These are phyloP conservation scores for Lutraria rhynchaena DNA, from an alignment of 1,140 invertebrate species.

Conservation along the genomic window DNA sequence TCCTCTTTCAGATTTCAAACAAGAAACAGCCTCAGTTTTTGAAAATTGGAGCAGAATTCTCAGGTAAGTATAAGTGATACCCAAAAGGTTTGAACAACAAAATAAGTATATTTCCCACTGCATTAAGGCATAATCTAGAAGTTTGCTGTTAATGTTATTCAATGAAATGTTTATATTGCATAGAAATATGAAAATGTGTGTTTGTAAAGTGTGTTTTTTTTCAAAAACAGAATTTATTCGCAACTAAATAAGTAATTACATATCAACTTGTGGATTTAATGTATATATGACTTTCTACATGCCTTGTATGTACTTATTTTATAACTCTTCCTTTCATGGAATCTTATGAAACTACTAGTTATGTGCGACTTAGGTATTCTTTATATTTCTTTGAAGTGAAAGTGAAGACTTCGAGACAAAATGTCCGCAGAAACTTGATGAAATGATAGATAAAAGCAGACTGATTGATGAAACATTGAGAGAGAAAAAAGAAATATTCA, in stretches of 20 bases:
- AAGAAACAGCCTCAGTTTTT: background rate
- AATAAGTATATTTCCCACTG: background rate
- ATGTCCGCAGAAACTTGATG: conserved; percentile 28
- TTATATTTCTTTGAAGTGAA: conserved; percentile 8
- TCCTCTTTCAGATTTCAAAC: background rate
- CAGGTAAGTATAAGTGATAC: background rate
- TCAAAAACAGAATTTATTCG: background rate
- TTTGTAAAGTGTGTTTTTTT: background rate
- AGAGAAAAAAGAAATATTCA: conserved; percentile 15
- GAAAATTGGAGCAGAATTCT: conserved; percentile 8
- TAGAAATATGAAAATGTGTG: background rate
- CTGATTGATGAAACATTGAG: conserved; percentile 22
- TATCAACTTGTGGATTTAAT: background rate
- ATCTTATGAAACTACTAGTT: background rate
- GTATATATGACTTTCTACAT: background rate
- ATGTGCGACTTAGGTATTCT: background rate
- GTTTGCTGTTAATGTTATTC: background rate
- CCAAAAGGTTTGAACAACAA: background rate
- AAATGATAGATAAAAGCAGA: background rate
- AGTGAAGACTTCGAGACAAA: conserved; percentile 16
- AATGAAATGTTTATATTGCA: background rate
- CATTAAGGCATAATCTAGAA: background rate
- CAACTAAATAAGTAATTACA: background rate
- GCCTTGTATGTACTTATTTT: background rate
- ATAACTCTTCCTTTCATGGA: background rate